Evolutionary conservation across 2,888 invertebrate genomes (phyloP), one percentile per base, ranked within the genome.

Genomic region (Nowickia ferox): DNA sequence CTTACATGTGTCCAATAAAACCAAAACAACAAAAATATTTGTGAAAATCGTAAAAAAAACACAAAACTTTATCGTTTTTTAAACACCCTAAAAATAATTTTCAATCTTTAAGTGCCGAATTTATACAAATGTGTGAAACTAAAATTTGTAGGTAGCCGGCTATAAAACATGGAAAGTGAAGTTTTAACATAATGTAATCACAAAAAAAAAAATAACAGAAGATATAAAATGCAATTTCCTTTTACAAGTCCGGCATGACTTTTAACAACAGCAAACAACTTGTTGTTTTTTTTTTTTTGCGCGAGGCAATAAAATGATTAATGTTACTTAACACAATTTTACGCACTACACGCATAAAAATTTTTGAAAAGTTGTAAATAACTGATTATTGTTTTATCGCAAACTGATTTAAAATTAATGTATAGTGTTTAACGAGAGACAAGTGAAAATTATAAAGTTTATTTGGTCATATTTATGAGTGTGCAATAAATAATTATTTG

Each of bases 101-200:
- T 42, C 78, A 85, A 63, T 69, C 69, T 42, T 30, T 40, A 40
- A 48, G 68, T 63, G 80, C 30, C 53, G 80, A 80, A 80, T 80
- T 66, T 69, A 72, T 71, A 46, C 59, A 82, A 85, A 79, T 82
- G 85, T 85, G 82, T 79, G 82, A 85, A 85, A 85, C 75, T 85
- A 66, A 82, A 82, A 75, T 75, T n/a, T 79, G 78, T 82, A 65
- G 78, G 78, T 78, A 81, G 74, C 57, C 59, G 48, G 63, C 74
- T 51, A 44, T 22, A 74, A 78, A 74, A 69, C 48, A 76, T 55
- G 30, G 76, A 65, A 82, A 76, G 69, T 74, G 65, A 74, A 66
- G 80, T 66, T 30, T 30, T 72, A 72, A 57, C 42, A 51, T 11
- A 51, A 69, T 53, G 48, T 59, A 59, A 74, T 40, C 17, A 30